These are phyloP conservation scores for Anoplopoma fimbria DNA, from an alignment of 2,113 vertebrate species.

Conservation along the genomic window DNA sequence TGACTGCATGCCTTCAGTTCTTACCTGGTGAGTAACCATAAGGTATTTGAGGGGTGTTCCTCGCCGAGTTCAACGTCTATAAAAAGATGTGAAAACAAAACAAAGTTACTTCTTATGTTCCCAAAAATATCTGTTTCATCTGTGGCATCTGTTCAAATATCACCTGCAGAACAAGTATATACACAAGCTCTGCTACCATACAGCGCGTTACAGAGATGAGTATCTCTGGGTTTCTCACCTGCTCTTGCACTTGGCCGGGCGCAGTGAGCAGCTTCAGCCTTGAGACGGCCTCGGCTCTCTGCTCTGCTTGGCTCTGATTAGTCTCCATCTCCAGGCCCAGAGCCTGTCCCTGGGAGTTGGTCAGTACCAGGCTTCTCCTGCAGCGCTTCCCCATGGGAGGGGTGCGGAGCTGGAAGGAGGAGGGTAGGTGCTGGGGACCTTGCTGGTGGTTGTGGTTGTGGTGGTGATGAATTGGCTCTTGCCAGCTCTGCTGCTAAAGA, in stretches of 20 bases:
- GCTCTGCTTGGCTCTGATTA: slow-evolving; percentile 63
- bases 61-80: slow-evolving; percentile 68
- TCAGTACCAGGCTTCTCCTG: slow-evolving; percentile 68
- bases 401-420: slow-evolving; percentile 79
- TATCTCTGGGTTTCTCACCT: slow-evolving; percentile 71
- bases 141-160: slow-evolving; percentile 61
- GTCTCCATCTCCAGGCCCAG: slow-evolving; percentile 54
- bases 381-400: slow-evolving; percentile 79
- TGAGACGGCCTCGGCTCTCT: slow-evolving; percentile 77
- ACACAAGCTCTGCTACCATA: slow-evolving; percentile 10
- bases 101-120: slow-evolving; percentile 46
- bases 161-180: slow-evolving; percentile 48
- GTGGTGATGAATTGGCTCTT: slow-evolving; percentile 47
- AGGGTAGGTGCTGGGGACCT: slow-evolving; percentile 62
- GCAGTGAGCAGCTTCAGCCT: slow-evolving; percentile 80
- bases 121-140: slow-evolving; percentile 49
- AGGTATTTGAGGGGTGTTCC: slow-evolving; percentile 59
- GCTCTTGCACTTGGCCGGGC: slow-evolving; percentile 72
- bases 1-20: slow-evolving; percentile 57
- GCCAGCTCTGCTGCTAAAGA: slow-evolving; percentile 70
- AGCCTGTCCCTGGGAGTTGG: slow-evolving; percentile 52
- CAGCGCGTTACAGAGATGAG: slow-evolving; percentile 23
- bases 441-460: slow-evolving; percentile 38
- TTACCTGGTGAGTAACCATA: slow-evolving; percentile 83
- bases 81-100: slow-evolving; percentile 66